Conservation (phyloP, 2,113 vertebrate genomes). For the Triplophysa tibetana region DNA sequence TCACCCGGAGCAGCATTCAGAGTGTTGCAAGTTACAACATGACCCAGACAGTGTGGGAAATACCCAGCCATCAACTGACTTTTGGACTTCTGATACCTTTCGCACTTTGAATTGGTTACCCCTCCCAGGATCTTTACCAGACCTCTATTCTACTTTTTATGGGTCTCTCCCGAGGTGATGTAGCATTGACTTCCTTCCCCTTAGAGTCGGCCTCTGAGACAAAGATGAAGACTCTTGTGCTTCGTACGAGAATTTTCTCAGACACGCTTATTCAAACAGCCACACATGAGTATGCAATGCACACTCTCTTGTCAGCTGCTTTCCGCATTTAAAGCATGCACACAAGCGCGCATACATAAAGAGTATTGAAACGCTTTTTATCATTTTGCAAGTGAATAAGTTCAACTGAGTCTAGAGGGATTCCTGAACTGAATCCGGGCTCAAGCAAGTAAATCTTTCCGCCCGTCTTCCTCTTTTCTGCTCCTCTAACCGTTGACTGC, state of each 20-base stretch:
- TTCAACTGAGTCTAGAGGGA: conserved; percentile 42
- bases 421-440: conserved; percentile 24
- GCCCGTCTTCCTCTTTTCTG: conserved; percentile 2
- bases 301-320: conserved; percentile 36
- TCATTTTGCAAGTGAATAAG: conserved; percentile 18
- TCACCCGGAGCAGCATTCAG: conserved; percentile 18
- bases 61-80: conserved; percentile 44
- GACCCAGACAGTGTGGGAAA: conserved; percentile 46
- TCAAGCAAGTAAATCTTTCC: conserved; percentile 43
- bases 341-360: conserved; percentile 12
- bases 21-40: conserved; percentile 44
- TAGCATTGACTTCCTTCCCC: conserved; percentile 30
- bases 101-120: conserved; percentile 4
- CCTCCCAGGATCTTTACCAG: not conserved
- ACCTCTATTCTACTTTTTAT: not conserved
- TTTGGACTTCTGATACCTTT: conserved; percentile 23
- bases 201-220: conserved; percentile 37
- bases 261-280: conserved; percentile 1
- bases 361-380: conserved; percentile 15
- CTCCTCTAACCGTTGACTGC: conserved; percentile 30
- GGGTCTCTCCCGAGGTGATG: conserved; percentile 42
- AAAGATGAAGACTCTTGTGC: conserved; percentile 28
- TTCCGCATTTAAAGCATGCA: conserved; percentile 1
- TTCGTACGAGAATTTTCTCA: conserved; percentile 24
- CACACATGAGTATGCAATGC: conserved; percentile 1